These are phyloP conservation scores for Stichodactyla mertensii DNA, from an alignment of 64 coral and sea anemone species.

Conservation along the genomic window DNA sequence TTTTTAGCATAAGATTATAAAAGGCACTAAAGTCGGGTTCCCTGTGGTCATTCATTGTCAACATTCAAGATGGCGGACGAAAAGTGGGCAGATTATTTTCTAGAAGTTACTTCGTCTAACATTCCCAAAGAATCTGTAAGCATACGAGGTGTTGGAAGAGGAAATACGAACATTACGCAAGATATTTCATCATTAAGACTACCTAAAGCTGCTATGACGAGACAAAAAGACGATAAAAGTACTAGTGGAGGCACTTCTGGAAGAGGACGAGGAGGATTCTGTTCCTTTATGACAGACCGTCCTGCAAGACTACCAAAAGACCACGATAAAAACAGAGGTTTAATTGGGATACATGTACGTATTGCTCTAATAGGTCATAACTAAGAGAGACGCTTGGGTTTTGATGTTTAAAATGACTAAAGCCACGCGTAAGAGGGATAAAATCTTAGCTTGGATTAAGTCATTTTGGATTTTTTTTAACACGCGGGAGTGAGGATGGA, in stretches of 20 bases:
- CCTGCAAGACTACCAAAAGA: slow-evolving; percentile 13
- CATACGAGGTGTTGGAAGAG: background rate
- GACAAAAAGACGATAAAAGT: background rate
- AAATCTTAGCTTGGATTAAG: no score
- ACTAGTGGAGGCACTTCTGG: background rate
- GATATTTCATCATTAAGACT: slow-evolving; percentile 1
- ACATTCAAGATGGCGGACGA: slow-evolving; percentile 10
- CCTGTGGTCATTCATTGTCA: background rate
- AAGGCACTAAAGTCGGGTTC: background rate
- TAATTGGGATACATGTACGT: background rate
- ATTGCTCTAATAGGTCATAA: background rate
- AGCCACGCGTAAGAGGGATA: no score
- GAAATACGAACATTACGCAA: background rate
- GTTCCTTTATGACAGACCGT: background rate
- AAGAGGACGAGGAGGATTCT: background rate
- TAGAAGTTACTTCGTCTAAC: background rate
- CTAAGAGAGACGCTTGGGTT: no score
- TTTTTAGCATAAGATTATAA: no score
- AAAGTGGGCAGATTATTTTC: background rate
- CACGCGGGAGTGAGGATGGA: no score
- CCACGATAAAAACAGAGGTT: background rate
- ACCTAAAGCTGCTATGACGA: background rate
- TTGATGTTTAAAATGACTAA: no score
- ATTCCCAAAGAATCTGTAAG: background rate
- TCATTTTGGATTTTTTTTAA: no score